These are phyloP conservation scores for Dexiosoma caninum DNA, from an alignment of 2,888 invertebrate species.

Conservation along the genomic window DNA sequence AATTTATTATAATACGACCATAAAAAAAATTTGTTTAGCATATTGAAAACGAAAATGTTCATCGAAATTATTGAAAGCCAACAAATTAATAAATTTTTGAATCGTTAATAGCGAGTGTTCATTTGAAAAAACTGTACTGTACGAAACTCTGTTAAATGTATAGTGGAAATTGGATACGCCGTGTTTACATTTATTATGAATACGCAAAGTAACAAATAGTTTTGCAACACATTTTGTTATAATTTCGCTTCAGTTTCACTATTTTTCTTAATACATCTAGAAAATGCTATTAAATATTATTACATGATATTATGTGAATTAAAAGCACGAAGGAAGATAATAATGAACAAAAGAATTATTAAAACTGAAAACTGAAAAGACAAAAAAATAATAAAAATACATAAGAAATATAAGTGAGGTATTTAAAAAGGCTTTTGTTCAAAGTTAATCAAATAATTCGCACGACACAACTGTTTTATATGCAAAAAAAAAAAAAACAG, in stretches of 20 bases:
- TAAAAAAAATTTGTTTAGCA: not conserved
- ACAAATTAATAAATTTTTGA: not conserved
- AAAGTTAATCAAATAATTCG: conserved; percentile 62
- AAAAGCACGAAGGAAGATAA: conserved; percentile 23
- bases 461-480: conserved; percentile 38
- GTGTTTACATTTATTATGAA: conserved; percentile 30
- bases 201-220: conserved; percentile 14
- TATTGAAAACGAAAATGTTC: not conserved
- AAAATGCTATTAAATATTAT: conserved; percentile 27
- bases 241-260: conserved; percentile 27
- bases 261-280: conserved; percentile 4
- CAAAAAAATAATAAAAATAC: not conserved
- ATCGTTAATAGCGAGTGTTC: not conserved
- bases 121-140: not conserved
- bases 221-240: conserved; percentile 45
- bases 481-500: conserved; percentile 4
- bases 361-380: not conserved
- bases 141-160: not conserved
- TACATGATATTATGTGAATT: conserved; percentile 55
- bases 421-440: conserved; percentile 43
- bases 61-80: not conserved
- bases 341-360: conserved; percentile 37
- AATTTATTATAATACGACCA: not conserved
- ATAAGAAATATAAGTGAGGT: conserved; percentile 16
- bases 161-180: not conserved